A percentile compares a stretch with the other conserved stretches of the same genome.
Conservation (phyloP, 2,113 vertebrate genomes). For the Jacana jacana region DNA sequence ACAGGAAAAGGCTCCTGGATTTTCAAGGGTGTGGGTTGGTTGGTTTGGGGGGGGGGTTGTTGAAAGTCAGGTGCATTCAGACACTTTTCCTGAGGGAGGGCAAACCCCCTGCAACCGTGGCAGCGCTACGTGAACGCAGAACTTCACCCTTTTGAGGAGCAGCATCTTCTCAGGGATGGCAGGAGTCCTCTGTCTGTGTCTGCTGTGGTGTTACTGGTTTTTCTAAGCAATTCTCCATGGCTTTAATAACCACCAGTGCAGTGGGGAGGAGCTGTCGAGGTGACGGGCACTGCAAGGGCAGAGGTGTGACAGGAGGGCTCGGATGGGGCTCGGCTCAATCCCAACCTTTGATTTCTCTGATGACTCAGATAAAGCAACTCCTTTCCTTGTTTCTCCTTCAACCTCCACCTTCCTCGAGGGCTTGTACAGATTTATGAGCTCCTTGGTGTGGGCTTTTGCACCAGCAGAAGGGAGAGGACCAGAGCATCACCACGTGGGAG, state of each 20-base stretch:
- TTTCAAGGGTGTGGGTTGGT: background rate
- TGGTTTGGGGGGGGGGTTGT: no score
- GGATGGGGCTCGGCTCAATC: background rate
- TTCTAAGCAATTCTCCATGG: background rate
- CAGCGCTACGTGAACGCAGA: background rate
- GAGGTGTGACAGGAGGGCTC: background rate
- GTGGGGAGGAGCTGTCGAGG: background rate
- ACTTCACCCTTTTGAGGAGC: background rate
- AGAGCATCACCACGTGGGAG: rapidly evolving
- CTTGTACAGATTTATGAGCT: background rate
- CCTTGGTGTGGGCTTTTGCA: background rate
- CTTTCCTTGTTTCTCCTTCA: background rate
- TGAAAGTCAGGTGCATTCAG: background rate
- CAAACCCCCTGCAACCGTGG: background rate
- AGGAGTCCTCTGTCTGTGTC: background rate
- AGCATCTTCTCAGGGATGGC: background rate
- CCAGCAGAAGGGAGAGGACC: background rate
- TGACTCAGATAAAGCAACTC: background rate
- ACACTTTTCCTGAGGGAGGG: background rate
- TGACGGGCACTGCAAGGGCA: background rate
- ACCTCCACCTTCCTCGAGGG: rapidly evolving
- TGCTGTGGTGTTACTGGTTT: background rate
- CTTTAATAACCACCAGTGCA: background rate
- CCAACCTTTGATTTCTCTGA: background rate
- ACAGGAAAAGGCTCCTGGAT: background rate